Evolutionary conservation across 2,888 invertebrate species (phyloP).

Genomic region (Pilophorus perplexus): DNA sequence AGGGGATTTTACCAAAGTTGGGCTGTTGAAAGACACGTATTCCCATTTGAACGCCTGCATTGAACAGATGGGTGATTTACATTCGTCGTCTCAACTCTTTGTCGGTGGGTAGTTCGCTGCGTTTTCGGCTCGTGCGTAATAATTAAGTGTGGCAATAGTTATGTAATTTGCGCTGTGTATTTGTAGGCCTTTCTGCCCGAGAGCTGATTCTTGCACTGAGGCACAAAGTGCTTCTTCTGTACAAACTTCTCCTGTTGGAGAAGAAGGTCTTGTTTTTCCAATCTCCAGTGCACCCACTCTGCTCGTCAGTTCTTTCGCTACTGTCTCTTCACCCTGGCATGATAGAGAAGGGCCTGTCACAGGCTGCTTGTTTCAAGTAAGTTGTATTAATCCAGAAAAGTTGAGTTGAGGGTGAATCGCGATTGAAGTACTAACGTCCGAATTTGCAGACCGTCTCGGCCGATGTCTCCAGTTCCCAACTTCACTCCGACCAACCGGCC

Average conservation of each 20-base stretch:
- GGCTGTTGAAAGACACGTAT: slow-evolving; percentile 85
- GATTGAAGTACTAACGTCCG: background rate
- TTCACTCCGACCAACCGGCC: slow-evolving; percentile 54
- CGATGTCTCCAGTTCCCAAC: slow-evolving; percentile 70
- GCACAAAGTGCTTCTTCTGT: slow-evolving; percentile 86
- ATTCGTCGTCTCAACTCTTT: slow-evolving; percentile 60
- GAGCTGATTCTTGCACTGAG: slow-evolving; percentile 81
- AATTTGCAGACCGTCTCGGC: slow-evolving; percentile 64
- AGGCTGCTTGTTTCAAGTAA: slow-evolving; percentile 78
- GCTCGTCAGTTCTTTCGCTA: slow-evolving; percentile 80
- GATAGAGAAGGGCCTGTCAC: slow-evolving; percentile 77
- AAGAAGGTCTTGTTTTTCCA: slow-evolving; percentile 87
- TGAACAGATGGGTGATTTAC: slow-evolving; percentile 54
- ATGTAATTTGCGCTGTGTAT: too few species aligned
- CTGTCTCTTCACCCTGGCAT: slow-evolving; percentile 87
- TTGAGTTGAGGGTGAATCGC: background rate
- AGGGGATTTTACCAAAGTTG: slow-evolving; percentile 79
- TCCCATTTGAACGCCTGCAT: slow-evolving; percentile 87
- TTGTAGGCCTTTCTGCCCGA: slow-evolving; percentile 75
- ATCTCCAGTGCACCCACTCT: slow-evolving; percentile 86
- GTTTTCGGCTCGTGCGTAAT: too few species aligned
- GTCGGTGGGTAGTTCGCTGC: slow-evolving; percentile 68
- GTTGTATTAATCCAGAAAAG: slow-evolving; percentile 50
- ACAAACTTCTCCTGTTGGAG: slow-evolving; percentile 87
- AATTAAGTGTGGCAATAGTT: too few species aligned